Conservation (phyloP, 2,797 vertebrate species). For the Pseudochaenichthys georgianus region DNA sequence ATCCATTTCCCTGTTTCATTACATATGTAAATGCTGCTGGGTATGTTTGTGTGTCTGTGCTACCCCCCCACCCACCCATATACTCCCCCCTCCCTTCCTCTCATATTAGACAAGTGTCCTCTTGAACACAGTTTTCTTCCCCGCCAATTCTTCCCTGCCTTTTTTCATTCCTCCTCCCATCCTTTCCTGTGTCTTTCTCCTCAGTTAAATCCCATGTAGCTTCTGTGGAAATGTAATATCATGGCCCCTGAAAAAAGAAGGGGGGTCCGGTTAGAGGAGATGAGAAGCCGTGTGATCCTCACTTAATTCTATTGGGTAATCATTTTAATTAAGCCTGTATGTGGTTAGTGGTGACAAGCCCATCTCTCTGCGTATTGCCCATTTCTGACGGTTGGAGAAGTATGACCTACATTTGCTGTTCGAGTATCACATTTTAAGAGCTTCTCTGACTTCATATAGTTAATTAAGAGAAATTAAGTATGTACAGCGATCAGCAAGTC, state of each 20-base stretch:
- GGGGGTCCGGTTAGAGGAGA: conserved; percentile 28
- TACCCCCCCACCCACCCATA: neutral
- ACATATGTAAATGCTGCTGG: conserved; percentile 69
- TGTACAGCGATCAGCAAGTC: conserved; percentile 35
- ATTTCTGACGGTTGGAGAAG: conserved; percentile 57
- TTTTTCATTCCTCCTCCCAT: conserved; percentile 46
- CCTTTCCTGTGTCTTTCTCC: conserved; percentile 26
- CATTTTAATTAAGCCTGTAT: conserved; percentile 74
- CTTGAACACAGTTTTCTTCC: conserved; percentile 47
- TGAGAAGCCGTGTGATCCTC: conserved; percentile 57
- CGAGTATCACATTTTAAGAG: conserved; percentile 31
- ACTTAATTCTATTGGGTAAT: conserved; percentile 77
- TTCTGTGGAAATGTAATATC: conserved; percentile 39
- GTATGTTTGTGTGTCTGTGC: conserved; percentile 33
- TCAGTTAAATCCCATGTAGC: conserved; percentile 36
- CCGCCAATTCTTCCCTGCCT: conserved; percentile 49
- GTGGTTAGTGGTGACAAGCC: conserved; percentile 49
- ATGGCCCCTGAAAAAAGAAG: conserved; percentile 18
- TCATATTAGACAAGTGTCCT: conserved; percentile 44
- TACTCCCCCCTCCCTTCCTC: neutral
- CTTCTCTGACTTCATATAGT: conserved; percentile 14
- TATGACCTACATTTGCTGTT: conserved; percentile 62
- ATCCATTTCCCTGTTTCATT: conserved; percentile 66
- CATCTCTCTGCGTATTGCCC: conserved; percentile 52
- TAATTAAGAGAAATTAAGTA: conserved; percentile 42